Evolutionary conservation across 37 sponge, comb jelly and placozoan species (phyloP).

Genomic region (Crambe crambe): DNA sequence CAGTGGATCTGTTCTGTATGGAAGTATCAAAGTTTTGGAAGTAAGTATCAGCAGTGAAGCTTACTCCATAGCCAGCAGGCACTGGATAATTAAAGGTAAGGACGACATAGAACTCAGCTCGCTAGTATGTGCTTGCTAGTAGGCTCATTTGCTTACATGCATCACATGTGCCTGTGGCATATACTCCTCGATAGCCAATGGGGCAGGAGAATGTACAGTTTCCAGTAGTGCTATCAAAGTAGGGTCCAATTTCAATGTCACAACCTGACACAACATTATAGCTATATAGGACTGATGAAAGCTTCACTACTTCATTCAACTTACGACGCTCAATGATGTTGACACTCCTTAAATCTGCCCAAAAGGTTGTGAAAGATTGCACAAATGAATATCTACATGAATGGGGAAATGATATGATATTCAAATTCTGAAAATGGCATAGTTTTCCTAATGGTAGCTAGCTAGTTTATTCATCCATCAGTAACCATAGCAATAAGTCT

Average conservation of each 20-base stretch:
- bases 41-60: background rate
- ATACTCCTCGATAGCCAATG: background rate
- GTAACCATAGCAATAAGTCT: too few relatives aligned
- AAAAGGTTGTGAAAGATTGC: background rate
- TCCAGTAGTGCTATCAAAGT: background rate
- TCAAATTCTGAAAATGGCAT: too few relatives aligned
- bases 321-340: slow-evolving; percentile 19
- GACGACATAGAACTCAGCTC: background rate
- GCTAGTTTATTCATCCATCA: too few relatives aligned
- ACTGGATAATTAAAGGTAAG: too few relatives aligned
- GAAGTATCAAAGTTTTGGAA: background rate
- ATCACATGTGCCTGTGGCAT: background rate
- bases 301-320: too few relatives aligned
- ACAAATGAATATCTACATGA: slow-evolving; percentile 1
- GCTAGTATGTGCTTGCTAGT: too few relatives aligned
- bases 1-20: background rate
- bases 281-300: too few relatives aligned
- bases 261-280: too few relatives aligned
- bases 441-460: too few relatives aligned
- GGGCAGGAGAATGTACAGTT: background rate
- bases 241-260: background rate
- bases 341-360: slow-evolving; percentile 15
- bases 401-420: too few relatives aligned
- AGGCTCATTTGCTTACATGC: background rate
- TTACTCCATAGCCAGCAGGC: background rate